phyloP scores from a whole-genome alignment of 2,797 vertebrate genomes.

The Halcyon leucocephala region DNA sequence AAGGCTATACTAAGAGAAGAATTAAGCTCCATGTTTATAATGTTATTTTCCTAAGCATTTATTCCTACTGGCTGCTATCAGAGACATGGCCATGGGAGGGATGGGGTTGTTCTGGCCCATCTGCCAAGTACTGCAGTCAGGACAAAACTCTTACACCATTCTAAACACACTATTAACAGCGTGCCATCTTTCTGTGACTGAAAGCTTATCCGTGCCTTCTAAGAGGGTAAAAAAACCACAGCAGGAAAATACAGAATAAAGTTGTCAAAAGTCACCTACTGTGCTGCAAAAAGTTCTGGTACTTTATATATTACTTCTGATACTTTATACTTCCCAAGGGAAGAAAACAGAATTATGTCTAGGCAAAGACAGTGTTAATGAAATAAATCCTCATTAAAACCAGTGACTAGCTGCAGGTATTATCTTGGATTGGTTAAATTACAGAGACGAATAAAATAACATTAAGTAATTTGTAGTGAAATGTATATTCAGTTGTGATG shows the following conservation, averaged over 20 bases:
- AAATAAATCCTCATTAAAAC: background rate
- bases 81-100: background rate
- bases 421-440: background rate
- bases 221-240: background rate
- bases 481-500: background rate
- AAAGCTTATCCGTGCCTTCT: background rate
- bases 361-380: background rate
- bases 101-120: background rate
- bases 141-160: background rate
- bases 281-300: background rate
- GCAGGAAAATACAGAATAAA: background rate
- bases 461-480: background rate
- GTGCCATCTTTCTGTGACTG: background rate
- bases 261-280: background rate
- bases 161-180: background rate
- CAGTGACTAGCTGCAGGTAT: background rate
- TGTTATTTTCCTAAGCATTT: background rate
- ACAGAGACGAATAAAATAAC: background rate
- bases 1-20: background rate
- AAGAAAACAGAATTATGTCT: background rate
- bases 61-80: background rate
- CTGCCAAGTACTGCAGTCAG: background rate
- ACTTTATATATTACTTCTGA: background rate
- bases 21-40: background rate
- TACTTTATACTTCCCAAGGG: background rate